These are phyloP conservation scores for Perdita meconis DNA, from an alignment of 2,888 invertebrate species.

Conservation along the genomic window DNA sequence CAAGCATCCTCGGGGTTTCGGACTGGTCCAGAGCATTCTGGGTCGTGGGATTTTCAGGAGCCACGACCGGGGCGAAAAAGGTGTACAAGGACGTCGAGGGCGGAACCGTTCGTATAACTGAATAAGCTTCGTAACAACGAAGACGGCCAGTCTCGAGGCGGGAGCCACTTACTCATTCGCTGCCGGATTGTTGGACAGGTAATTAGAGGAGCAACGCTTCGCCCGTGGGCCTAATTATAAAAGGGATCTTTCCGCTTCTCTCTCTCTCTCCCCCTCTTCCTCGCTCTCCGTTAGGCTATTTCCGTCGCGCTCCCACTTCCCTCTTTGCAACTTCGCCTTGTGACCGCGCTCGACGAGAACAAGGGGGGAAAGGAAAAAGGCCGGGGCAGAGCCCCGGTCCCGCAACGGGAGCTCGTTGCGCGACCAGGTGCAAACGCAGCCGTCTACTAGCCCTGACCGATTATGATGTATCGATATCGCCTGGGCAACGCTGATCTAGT, in stretches of 20 bases:
- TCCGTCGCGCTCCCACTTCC: constrained; percentile 28
- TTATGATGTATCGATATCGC: constrained; percentile 70
- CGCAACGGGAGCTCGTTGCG: constrained; percentile 41
- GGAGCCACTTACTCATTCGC: constrained; percentile 79
- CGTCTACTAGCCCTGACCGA: constrained; percentile 59
- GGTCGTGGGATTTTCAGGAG: constrained; percentile 29
- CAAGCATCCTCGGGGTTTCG: neutral
- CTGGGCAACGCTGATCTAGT: constrained; percentile 11
- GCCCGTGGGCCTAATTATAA: constrained; percentile 83
- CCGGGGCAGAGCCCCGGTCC: constrained; percentile 28
- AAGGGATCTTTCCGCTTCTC: constrained; percentile 65
- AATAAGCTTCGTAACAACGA: constrained; percentile 77
- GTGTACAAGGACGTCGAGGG: constrained; percentile 31
- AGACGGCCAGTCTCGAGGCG: constrained; percentile 60
- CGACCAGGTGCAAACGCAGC: constrained; percentile 38
- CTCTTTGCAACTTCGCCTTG: constrained; percentile 30
- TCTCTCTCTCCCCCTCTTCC: constrained; percentile 46
- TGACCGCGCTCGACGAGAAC: constrained; percentile 2
- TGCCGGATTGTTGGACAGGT: constrained; percentile 81
- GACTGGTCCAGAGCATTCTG: constrained; percentile 16
- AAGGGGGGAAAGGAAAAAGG: neutral
- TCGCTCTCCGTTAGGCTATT: constrained; percentile 37
- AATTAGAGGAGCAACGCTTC: constrained; percentile 83
- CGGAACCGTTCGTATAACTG: constrained; percentile 69
- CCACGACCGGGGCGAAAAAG: constrained; percentile 38